A percentile compares a stretch with the other conserved stretches of the same genome.
phyloP scores from a whole-genome alignment of 92 coral and sea anemone genomes.

The Desmophyllum pertusum region DNA sequence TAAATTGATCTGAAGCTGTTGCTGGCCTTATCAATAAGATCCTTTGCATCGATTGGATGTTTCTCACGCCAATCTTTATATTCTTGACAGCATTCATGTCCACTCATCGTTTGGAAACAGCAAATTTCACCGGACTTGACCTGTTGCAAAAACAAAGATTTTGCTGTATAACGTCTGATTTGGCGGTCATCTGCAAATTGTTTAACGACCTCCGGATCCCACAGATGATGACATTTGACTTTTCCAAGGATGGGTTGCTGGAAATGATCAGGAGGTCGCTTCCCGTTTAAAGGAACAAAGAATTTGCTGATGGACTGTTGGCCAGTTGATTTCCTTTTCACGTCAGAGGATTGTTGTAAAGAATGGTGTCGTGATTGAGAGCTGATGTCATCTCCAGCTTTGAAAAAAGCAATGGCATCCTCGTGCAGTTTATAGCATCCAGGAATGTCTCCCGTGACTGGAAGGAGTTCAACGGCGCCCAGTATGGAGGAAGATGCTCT shows the following conservation, averaged over 20 bases:
- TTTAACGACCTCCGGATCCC: conserved; percentile 63
- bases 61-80: conserved; percentile 29
- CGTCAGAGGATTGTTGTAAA: no score
- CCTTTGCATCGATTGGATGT: conserved; percentile 27
- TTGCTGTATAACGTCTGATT: conserved; percentile 38
- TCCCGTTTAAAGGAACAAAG: conserved; percentile 51
- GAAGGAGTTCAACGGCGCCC: conserved; percentile 20
- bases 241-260: background rate
- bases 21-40: conserved; percentile 4
- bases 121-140: background rate
- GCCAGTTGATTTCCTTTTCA: conserved; percentile 7
- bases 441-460: conserved; percentile 13
- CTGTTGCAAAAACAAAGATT: conserved; percentile 15
- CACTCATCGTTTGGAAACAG: conserved; percentile 8
- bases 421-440: conserved; percentile 12
- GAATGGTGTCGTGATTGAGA: no score
- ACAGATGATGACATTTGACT: conserved; percentile 32
- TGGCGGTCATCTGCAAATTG: conserved; percentile 41
- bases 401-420: no score
- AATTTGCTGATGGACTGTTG: conserved; percentile 9
- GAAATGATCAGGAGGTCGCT: conserved; percentile 50
- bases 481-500: background rate
- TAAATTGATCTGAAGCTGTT: conserved; percentile 18
- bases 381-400: no score
- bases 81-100: conserved; percentile 22